These are phyloP conservation scores for Oryzias javanicus DNA, from an alignment of 2,113 vertebrate species.

Conservation along the genomic window DNA sequence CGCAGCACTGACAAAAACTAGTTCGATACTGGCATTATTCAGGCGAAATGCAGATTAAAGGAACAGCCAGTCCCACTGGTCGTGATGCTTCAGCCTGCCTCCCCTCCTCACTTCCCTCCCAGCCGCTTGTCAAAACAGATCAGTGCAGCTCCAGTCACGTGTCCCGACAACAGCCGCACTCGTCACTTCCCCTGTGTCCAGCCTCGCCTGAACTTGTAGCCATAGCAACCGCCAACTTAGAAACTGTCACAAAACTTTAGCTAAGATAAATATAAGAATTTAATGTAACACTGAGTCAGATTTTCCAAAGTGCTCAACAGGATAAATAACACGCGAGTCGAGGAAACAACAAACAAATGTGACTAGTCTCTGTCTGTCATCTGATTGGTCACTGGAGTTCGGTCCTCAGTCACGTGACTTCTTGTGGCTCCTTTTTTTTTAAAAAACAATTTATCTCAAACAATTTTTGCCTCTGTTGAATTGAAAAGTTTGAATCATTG, in stretches of 20 bases:
- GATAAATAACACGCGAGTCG: not conserved
- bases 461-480: too few species aligned
- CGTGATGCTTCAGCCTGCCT: slow-evolving; percentile 68
- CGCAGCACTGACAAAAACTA: not conserved
- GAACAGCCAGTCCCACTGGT: slow-evolving; percentile 38
- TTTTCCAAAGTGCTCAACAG: not conserved
- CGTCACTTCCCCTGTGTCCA: slow-evolving; percentile 68
- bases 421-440: slow-evolving; percentile 23
- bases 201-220: slow-evolving; percentile 65
- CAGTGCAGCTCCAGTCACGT: slow-evolving; percentile 74
- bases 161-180: slow-evolving; percentile 67
- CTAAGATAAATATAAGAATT: not conserved
- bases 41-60: slow-evolving; percentile 46
- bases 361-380: not conserved
- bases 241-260: slow-evolving; percentile 18
- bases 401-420: slow-evolving; percentile 53
- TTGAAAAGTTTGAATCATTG: too few species aligned
- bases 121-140: slow-evolving; percentile 82
- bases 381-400: slow-evolving; percentile 57
- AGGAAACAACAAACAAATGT: not conserved
- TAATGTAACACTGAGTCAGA: not conserved
- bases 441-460: too few species aligned
- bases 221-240: slow-evolving; percentile 69
- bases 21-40: slow-evolving; percentile 12
- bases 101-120: slow-evolving; percentile 55